Conservation (phyloP, 2,797 vertebrate genomes). For the Tenualosa thibaudeaui region DNA sequence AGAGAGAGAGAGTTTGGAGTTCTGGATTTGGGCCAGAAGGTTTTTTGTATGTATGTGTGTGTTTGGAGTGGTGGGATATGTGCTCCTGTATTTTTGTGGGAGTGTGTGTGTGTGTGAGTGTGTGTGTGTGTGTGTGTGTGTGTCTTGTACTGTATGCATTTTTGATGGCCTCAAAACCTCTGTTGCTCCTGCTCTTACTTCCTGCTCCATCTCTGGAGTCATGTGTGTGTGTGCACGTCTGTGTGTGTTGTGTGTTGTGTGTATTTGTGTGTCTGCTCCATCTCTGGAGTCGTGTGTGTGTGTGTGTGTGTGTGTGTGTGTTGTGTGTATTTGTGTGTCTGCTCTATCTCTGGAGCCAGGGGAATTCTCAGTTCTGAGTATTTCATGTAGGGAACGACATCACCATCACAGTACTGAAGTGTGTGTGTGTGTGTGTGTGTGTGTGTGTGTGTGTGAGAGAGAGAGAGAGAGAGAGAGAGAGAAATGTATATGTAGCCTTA, state of each 20-base stretch:
- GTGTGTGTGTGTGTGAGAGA: background rate
- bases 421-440: background rate
- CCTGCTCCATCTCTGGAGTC: background rate
- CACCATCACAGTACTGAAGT: background rate
- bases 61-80: too few species aligned
- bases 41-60: too few species aligned
- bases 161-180: background rate
- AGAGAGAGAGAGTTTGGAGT: too few species aligned
- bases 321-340: background rate
- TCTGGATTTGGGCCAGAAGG: too few species aligned
- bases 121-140: background rate
- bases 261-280: background rate
- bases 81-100: too few species aligned
- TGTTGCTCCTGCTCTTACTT: too few species aligned
- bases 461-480: background rate
- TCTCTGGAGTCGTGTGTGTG: background rate
- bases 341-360: background rate
- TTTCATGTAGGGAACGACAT: background rate
- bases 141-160: background rate
- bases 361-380: background rate
- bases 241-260: conserved; percentile 12
- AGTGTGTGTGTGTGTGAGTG: background rate
- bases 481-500: background rate
- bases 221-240: background rate
- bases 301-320: conserved; percentile 14